Conservation (phyloP, 2,797 vertebrate species). For the Ciconia nigra region DNA sequence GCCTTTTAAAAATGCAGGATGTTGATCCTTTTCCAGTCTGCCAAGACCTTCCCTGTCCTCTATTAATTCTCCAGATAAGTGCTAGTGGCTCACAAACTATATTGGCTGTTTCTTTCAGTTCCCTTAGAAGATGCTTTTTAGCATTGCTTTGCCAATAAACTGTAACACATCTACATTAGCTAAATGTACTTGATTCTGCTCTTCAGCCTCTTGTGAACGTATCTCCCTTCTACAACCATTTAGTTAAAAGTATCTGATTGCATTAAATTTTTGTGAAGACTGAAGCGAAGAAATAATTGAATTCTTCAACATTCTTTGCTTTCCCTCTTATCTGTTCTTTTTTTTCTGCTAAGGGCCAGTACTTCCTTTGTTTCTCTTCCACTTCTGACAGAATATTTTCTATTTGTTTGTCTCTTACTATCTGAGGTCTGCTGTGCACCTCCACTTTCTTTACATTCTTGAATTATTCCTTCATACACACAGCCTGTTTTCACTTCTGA, state of each 20-base stretch:
- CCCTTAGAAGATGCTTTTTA: not conserved
- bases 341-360: not conserved
- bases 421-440: not conserved
- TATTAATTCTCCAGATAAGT: not conserved
- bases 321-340: not conserved
- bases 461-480: not conserved
- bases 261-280: not conserved
- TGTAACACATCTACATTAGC: not conserved
- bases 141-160: not conserved
- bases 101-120: not conserved
- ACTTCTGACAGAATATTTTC: not conserved
- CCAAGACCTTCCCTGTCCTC: not conserved
- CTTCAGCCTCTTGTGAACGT: not conserved
- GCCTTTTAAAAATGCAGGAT: not conserved
- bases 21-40: not conserved
- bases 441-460: not conserved
- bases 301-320: not conserved
- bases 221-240: not conserved
- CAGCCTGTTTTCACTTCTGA: not conserved
- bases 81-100: not conserved
- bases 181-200: not conserved
- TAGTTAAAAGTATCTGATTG: not conserved
- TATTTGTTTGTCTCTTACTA: not conserved
- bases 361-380: not conserved
- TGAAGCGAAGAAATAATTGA: not conserved